Base-by-base conservation (phyloP, 92 coral and sea anemone species). In the Meandrina meandrites region DNA sequence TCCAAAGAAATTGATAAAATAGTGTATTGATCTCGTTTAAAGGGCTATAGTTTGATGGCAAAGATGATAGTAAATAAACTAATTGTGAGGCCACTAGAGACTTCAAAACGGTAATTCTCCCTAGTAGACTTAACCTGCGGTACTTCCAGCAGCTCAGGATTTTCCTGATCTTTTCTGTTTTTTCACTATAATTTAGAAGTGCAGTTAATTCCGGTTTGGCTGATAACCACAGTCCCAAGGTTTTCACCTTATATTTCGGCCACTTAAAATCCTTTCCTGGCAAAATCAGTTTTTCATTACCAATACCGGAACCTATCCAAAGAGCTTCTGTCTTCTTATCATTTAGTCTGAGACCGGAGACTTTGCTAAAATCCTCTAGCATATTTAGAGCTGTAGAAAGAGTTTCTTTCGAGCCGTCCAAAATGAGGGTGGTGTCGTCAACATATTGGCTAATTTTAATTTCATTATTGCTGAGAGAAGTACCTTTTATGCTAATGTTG, bases 171-270 rank as follows among this genome's bases (percentile, higher is more conserved):
- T 79, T 84, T 18, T 76, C 68, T 4, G 56, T 0, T 62, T 85
- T 80, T 51, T 62, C 84, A 31, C 48, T 27, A 6, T 48, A 79
- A 32, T 84, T 84, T 35, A 47, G 1, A 56, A 56, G 17, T 50
- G 64, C 64, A 24, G 53, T 7, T 22, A 22, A 9, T 34, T 79
- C 18, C 14, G 80, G 35, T 2, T 60, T 36, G 27, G 68, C 40
- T 69, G 86, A 84, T 18, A 89, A 18, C 68, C 80, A 78, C 18
- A 89, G 79, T 1, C 87, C 90, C 47, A 86, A 51, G 9, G 86
- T 75, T 85, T 80, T 80, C 7, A 85, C 82, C 18, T 47, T 79
- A 54, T n/a, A 36, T 22, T 71, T 71, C 4, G 82, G 78, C 92
- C 84, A 79, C 34, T 88, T 85, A 31, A 85, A 57, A 6, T 85